Evolutionary conservation across 2,797 vertebrate genomes (phyloP), one percentile per base, ranked within the genome.

Genomic region (Pachyuromys duprasi): DNA sequence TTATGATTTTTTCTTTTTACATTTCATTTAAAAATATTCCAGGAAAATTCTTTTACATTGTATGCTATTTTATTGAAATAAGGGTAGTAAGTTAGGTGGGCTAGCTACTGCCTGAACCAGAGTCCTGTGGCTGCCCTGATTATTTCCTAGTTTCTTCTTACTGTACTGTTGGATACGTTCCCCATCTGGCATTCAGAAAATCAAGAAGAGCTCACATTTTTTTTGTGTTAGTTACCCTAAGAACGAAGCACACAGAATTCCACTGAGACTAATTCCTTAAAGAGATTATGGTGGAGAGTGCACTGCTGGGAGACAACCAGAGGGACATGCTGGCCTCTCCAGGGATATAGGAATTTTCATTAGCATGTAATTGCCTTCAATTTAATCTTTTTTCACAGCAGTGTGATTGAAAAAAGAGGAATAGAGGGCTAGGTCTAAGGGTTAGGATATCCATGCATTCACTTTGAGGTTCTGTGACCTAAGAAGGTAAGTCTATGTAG

Each of bases 181-280:
- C 67, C 80, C 63, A 69, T 24, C 79, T 86, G 33, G 36, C 33
- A 80, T 11, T 14, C 55, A 79, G 11, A 18, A 63, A 57, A 57
- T 60, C n/a, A 1, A 65, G 36, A 94, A 69, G 36, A 94, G 6
- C 20, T 70, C 76, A 72, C 33, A 65, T 60, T 22, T 36, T 22
- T 36, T 79, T 45, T 76, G 86, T 39, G 55, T 57, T 86, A 91
- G 49, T 93, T 79, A 74, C 62, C 24, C 28, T 9, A 57, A 18
- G 33, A 93, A 90, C 94, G 62, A 69, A 92, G 70, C 26, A 92
- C 28, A 57, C 14, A 79, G 20, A 87, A n/a, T 89, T 96, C 75
- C 95, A 76, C 45, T 75, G 36, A 87, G 95, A 69, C 33, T 26
- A 80, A 89, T 83, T 91, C 79, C 31, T 95, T 95, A 87, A 94